phyloP scores from a whole-genome alignment of 2,113 vertebrate genomes.

The Taurulus bubalis region DNA sequence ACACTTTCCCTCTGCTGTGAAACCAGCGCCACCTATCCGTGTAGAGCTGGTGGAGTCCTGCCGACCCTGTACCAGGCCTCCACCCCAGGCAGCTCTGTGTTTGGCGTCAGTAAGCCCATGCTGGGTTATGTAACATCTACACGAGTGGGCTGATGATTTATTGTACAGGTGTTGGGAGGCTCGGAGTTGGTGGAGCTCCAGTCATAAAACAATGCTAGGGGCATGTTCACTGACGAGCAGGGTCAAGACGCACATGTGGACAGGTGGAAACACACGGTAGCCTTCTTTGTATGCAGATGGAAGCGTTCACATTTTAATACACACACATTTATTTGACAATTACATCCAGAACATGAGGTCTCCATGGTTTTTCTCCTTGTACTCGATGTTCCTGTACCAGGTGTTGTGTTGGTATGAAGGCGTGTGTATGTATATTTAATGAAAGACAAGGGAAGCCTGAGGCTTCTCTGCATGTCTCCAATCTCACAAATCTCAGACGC shows the following conservation, averaged over 20 bases:
- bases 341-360: constrained; percentile 24
- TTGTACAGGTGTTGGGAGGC: constrained; percentile 73
- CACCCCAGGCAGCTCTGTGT: constrained; percentile 24
- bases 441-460: constrained; percentile 25
- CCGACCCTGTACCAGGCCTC: constrained; percentile 16
- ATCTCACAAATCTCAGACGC: constrained; percentile 2
- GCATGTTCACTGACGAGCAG: constrained; percentile 57
- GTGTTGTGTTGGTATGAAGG: constrained; percentile 53
- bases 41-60: neutral
- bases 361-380: neutral
- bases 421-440: constrained; percentile 31
- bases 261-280: constrained; percentile 41
- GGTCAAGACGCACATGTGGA: constrained; percentile 61
- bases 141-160: constrained; percentile 64
- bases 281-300: constrained; percentile 26
- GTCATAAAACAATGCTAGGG: constrained; percentile 63
- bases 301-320: constrained; percentile 6
- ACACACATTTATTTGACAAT: constrained; percentile 23
- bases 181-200: constrained; percentile 29
- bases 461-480: constrained; percentile 17
- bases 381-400: constrained; percentile 15
- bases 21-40: constrained; percentile 5
- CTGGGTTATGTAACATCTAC: constrained; percentile 61
- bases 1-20: neutral
- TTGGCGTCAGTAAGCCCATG: constrained; percentile 37